Evolutionary conservation across 2,888 invertebrate species (phyloP).

Genomic region (Andrena camellia): DNA sequence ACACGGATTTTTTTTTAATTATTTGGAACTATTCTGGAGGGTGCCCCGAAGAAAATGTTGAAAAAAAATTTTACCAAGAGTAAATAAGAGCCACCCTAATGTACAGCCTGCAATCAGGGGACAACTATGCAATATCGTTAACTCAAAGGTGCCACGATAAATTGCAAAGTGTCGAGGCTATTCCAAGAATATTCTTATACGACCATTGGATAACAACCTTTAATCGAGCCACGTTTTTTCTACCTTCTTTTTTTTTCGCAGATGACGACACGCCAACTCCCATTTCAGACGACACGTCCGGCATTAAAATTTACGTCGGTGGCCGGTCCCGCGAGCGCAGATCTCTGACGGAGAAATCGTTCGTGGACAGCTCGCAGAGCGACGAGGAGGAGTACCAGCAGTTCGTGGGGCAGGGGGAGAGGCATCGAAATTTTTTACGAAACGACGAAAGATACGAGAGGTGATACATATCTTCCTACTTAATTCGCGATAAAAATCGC

Average conservation of each 20-base stretch:
- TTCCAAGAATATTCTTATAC: background rate
- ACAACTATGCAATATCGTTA: background rate
- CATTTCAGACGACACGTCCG: constrained; percentile 71
- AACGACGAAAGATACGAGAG: constrained; percentile 59
- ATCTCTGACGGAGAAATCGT: constrained; percentile 73
- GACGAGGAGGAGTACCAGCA: constrained; percentile 56
- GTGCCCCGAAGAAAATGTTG: too few relatives aligned
- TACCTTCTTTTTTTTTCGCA: constrained; percentile 66
- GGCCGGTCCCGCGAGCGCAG: constrained; percentile 73
- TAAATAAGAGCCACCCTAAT: too few relatives aligned
- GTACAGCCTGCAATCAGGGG: background rate
- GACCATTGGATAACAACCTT: background rate
- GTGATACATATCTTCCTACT: constrained; percentile 27
- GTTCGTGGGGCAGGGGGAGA: constrained; percentile 59
- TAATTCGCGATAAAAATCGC: background rate
- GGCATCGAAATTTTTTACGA: constrained; percentile 54
- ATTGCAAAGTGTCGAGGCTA: background rate
- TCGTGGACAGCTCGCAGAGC: constrained; percentile 57
- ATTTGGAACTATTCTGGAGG: too few relatives aligned
- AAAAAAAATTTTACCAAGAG: too few relatives aligned
- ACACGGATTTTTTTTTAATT: too few relatives aligned
- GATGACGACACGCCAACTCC: constrained; percentile 68
- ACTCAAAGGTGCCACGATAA: background rate
- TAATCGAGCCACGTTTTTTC: background rate
- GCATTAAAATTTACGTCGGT: constrained; percentile 70